Conservation (phyloP, 2,797 vertebrate genomes). For the Spinus olivaceus region DNA sequence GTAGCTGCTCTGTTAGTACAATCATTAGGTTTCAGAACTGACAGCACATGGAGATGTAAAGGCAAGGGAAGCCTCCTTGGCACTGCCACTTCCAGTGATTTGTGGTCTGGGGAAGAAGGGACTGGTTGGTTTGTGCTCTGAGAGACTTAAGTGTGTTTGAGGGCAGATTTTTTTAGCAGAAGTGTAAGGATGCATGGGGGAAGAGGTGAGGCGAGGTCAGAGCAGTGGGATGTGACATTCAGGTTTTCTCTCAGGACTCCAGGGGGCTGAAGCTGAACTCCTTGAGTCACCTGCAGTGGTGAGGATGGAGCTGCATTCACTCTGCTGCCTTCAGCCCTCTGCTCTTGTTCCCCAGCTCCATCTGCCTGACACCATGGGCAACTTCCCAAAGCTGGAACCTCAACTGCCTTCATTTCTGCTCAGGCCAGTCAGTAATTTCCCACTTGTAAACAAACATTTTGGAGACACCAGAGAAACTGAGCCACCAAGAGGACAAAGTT, state of each 20-base stretch:
- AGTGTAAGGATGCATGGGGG: not conserved
- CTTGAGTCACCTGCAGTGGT: not conserved
- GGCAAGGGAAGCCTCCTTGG: not conserved
- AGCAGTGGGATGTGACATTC: not conserved
- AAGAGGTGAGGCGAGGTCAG: not conserved
- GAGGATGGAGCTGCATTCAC: not conserved
- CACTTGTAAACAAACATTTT: not conserved
- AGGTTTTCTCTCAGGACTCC: not conserved
- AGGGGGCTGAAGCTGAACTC: not conserved
- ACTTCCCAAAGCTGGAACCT: not conserved
- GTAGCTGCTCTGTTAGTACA: not conserved
- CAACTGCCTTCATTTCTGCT: not conserved
- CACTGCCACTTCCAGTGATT: not conserved
- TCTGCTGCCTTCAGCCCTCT: not conserved
- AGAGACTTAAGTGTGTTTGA: not conserved
- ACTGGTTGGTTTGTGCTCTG: not conserved
- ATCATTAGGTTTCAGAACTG: not conserved
- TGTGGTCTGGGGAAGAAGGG: not conserved
- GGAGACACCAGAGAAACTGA: not conserved
- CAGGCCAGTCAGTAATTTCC: not conserved
- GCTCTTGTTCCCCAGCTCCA: rapidly evolving
- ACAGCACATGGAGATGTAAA: not conserved
- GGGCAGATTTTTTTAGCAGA: not conserved
- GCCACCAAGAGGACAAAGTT: not conserved
- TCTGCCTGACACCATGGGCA: rapidly evolving